Percentiles rank a stretch among this genome's conserved stretches.
Conservation (phyloP, 1,140 invertebrate genomes). For the Lordiphosa mommai region DNA sequence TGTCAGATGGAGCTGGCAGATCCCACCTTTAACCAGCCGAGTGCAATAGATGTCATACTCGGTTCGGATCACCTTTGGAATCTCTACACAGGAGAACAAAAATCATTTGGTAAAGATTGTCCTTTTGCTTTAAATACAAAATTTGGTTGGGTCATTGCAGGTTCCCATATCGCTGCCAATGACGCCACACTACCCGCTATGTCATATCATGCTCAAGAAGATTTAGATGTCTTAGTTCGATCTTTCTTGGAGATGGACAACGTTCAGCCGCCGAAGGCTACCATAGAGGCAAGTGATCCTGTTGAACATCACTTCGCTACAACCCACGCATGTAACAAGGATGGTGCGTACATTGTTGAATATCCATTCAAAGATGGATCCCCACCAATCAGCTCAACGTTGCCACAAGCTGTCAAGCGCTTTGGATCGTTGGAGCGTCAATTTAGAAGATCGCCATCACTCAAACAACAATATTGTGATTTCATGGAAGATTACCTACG, state of each 20-base stretch:
- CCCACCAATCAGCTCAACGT: not conserved
- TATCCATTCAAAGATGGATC: not conserved
- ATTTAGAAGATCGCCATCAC: not conserved
- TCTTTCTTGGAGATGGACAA: not conserved
- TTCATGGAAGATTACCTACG: not conserved
- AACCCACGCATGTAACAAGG: not conserved
- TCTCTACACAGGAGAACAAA: no score
- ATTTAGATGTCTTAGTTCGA: not conserved
- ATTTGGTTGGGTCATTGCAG: constrained; percentile 2
- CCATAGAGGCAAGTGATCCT: not conserved
- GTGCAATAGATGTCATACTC: no score
- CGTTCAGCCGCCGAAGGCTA: not conserved
- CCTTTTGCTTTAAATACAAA: not conserved
- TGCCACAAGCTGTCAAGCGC: not conserved
- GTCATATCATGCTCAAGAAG: not conserved
- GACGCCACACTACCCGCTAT: not conserved
- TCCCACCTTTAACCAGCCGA: no score
- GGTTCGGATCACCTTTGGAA: no score
- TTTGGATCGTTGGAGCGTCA: not conserved
- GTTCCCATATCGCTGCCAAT: not conserved
- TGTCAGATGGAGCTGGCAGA: not conserved
- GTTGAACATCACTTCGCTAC: not conserved
- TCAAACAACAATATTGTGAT: not conserved
- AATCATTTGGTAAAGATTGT: no score
- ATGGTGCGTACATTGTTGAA: not conserved